Evolutionary conservation across 2,797 vertebrate species (phyloP).

Genomic region (Darevskia mixta): DNA sequence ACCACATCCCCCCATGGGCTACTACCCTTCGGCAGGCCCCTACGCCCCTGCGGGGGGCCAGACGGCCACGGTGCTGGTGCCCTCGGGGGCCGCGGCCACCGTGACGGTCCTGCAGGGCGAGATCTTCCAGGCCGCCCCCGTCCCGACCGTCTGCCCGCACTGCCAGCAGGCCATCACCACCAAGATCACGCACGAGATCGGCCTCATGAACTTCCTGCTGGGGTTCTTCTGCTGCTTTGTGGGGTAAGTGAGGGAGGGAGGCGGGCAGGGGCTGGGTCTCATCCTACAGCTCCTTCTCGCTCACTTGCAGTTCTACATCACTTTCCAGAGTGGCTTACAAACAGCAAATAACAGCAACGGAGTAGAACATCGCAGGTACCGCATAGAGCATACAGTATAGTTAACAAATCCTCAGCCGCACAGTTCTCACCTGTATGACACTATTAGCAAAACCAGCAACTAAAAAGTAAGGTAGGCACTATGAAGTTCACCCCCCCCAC

Average conservation of each 20-base stretch:
- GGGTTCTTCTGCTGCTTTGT: constrained; percentile 98
- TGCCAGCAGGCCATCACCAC: constrained; percentile 98
- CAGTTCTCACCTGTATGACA: too few species aligned
- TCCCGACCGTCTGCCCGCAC: constrained; percentile 97
- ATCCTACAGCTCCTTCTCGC: background rate
- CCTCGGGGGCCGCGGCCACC: constrained; percentile 89
- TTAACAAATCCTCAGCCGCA: too few species aligned
- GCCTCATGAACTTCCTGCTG: constrained; percentile 96
- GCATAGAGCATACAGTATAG: too few species aligned
- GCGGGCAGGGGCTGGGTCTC: background rate
- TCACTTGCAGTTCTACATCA: too few species aligned
- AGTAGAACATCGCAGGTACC: too few species aligned
- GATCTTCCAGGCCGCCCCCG: constrained; percentile 93
- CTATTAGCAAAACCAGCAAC: too few species aligned
- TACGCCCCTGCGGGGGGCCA: constrained; percentile 88
- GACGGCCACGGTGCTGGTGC: constrained; percentile 90
- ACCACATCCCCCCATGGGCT: constrained; percentile 79
- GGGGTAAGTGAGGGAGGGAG: constrained; percentile 83
- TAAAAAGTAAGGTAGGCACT: too few species aligned
- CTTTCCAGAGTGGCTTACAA: too few species aligned
- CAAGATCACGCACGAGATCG: constrained; percentile 92
- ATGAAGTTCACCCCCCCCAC: too few species aligned
- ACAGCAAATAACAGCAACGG: too few species aligned
- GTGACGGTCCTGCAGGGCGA: constrained; percentile 97
- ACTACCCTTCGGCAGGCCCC: constrained; percentile 78